Evolutionary conservation across 2,888 invertebrate genomes (phyloP).

Genomic region (Ochlodes sylvanus): DNA sequence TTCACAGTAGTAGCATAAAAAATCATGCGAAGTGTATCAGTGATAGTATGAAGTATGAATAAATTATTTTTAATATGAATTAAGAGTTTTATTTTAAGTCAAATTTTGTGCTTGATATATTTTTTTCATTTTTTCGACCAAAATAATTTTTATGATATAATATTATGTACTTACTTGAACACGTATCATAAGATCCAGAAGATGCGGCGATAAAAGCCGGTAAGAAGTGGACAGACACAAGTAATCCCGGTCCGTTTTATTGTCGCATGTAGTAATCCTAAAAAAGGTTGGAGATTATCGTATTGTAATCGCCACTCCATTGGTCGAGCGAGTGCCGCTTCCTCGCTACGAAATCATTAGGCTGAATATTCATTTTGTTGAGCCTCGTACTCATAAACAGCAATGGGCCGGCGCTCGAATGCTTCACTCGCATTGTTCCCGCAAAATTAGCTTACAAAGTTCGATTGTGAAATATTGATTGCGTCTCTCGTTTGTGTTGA

Average conservation of each 20-base stretch:
- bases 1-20: no score
- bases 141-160: no score
- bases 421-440: conserved; percentile 10
- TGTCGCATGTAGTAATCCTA: no score
- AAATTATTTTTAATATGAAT: no score
- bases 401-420: conserved; percentile 24
- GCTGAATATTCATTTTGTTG: conserved; percentile 28
- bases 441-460: conserved; percentile 25
- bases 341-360: conserved; percentile 12
- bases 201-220: neutral
- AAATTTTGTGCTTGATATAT: no score
- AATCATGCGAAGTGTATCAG: no score
- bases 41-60: no score
- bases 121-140: no score
- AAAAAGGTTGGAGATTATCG: neutral
- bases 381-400: conserved; percentile 29
- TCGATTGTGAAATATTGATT: conserved; percentile 28
- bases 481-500: neutral
- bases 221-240: neutral
- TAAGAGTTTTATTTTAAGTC: no score
- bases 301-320: neutral
- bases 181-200: neutral
- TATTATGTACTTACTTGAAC: no score
- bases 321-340: neutral
- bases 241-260: neutral